Evolutionary conservation across 2,113 vertebrate species (phyloP).

Genomic region (Pollimyrus isidori): DNA sequence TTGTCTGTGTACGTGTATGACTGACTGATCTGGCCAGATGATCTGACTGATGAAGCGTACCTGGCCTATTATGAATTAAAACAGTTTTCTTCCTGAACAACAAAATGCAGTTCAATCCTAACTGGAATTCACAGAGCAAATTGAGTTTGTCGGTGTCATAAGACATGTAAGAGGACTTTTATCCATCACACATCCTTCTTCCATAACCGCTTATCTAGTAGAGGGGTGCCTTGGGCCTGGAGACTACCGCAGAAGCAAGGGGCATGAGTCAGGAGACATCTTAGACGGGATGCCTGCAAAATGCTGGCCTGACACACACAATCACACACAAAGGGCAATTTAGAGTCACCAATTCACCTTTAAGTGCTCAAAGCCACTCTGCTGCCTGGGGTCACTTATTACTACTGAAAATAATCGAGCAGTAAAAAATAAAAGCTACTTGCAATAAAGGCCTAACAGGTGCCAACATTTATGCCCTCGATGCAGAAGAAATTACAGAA

Average conservation of each 20-base stretch:
- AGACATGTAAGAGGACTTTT: neutral
- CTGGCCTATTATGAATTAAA: neutral
- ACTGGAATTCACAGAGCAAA: neutral
- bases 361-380: neutral
- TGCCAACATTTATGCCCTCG: conserved; percentile 28
- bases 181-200: neutral
- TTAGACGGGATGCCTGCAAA: neutral
- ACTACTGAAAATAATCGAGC: conserved; percentile 4
- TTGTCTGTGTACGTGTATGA: too few relatives aligned
- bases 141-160: neutral
- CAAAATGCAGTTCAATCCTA: neutral
- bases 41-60: neutral
- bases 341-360: neutral
- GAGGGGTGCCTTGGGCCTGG: neutral
- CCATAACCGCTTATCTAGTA: neutral
- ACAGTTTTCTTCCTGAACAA: neutral
- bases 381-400: neutral
- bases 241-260: neutral
- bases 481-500: conserved; percentile 1
- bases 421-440: conserved; percentile 14
- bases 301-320: neutral
- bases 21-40: neutral
- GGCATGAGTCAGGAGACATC: neutral
- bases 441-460: neutral
- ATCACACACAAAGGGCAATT: neutral